Evolutionary conservation across 2,888 invertebrate genomes (phyloP).

Genomic region (Eretmocerus hayati): DNA sequence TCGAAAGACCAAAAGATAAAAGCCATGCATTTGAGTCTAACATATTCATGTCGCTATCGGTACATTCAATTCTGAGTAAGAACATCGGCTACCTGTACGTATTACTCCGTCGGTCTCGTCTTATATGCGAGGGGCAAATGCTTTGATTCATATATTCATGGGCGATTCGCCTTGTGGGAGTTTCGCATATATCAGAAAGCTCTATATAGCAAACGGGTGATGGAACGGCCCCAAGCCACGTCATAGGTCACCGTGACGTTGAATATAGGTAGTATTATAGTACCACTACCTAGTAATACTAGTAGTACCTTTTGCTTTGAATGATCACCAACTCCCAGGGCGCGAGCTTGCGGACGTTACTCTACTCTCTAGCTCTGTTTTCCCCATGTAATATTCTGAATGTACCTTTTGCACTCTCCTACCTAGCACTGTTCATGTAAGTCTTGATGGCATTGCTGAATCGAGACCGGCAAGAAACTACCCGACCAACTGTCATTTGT

Average conservation of each 20-base stretch:
- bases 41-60: no score
- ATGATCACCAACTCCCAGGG: constrained; percentile 43
- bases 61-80: no score
- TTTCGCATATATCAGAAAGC: constrained; percentile 44
- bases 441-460: no score
- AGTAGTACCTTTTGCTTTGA: no score
- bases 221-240: constrained; percentile 38
- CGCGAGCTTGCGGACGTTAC: constrained; percentile 2
- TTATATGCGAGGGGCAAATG: constrained; percentile 1
- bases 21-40: no score
- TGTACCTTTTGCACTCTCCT: not conserved
- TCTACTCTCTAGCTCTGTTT: not conserved
- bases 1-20: no score
- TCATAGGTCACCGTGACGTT: constrained; percentile 32
- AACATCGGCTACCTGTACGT: no score
- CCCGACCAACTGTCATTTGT: constrained; percentile 15
- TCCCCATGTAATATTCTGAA: constrained; percentile 10
- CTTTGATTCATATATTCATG: constrained; percentile 46
- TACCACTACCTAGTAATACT: no score
- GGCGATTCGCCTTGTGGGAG: constrained; percentile 14
- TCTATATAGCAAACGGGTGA: constrained; percentile 35
- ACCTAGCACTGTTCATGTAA: not conserved
- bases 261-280: no score
- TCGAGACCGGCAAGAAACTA: constrained; percentile 13
- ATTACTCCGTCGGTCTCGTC: not conserved